Conservation (phyloP, 2,888 invertebrate species). For the Priocnemis perturbator region DNA sequence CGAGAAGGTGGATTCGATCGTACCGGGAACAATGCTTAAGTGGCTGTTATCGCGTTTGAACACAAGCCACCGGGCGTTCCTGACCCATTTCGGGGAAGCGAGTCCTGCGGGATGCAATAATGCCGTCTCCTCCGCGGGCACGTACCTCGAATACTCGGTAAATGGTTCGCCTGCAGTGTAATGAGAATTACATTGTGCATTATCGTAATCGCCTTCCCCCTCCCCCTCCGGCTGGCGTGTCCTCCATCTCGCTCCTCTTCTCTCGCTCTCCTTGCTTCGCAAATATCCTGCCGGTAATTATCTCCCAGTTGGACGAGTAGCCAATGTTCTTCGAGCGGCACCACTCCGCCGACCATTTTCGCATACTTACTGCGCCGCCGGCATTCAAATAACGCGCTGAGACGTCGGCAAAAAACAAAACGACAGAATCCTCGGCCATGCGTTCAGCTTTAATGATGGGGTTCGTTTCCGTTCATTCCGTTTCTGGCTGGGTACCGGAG, state of each 20-base stretch:
- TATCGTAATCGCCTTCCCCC: slow-evolving; percentile 45
- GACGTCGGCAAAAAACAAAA: too few species aligned
- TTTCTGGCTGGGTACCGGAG: too few species aligned
- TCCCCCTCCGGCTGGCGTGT: too few species aligned
- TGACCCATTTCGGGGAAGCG: slow-evolving; percentile 47
- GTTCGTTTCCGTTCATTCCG: too few species aligned
- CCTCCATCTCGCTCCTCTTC: too few species aligned
- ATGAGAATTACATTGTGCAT: slow-evolving; percentile 57
- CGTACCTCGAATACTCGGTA: slow-evolving; percentile 40
- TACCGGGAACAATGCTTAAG: slow-evolving; percentile 52
- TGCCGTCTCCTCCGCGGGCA: slow-evolving; percentile 39
- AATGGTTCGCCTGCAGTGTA: slow-evolving; percentile 41
- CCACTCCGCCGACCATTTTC: slow-evolving; percentile 9
- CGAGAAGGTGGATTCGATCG: slow-evolving; percentile 41
- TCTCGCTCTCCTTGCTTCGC: slow-evolving; percentile 15
- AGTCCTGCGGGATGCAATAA: slow-evolving; percentile 50
- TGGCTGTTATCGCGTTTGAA: slow-evolving; percentile 55
- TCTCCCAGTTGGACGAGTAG: slow-evolving; percentile 24
- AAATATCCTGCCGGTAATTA: slow-evolving; percentile 47
- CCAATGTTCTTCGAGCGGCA: slow-evolving; percentile 22
- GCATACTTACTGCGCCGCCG: background rate
- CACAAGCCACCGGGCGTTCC: slow-evolving; percentile 54
- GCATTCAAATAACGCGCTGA: too few species aligned
- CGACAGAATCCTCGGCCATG: too few species aligned
- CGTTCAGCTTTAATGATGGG: slow-evolving; percentile 13